These are phyloP conservation scores for Sardinella longiceps DNA, from an alignment of 2,797 vertebrate species.

Conservation along the genomic window DNA sequence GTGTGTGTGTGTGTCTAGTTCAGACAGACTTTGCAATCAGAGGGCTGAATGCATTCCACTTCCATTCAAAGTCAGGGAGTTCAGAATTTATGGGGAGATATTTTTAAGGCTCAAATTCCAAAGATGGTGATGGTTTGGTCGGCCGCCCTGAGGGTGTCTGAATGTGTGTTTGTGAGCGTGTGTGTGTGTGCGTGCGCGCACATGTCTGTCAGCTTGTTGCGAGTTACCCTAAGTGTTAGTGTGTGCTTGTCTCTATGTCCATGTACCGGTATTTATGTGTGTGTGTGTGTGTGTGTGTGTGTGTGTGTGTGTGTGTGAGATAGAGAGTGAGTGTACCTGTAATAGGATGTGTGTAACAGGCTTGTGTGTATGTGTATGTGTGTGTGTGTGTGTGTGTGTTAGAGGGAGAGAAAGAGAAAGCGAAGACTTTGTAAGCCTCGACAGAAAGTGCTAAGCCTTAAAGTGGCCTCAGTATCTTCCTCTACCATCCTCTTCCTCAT, in stretches of 20 bases:
- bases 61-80: not conserved
- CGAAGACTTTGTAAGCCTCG: not conserved
- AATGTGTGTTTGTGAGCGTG: not conserved
- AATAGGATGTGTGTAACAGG: not conserved
- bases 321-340: not conserved
- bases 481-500: not conserved
- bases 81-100: conserved; percentile 7
- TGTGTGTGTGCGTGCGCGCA: not conserved
- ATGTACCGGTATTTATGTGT: not conserved
- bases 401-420: no score
- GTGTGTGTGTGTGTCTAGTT: not conserved
- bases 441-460: not conserved
- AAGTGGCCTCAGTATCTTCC: not conserved
- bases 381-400: no score
- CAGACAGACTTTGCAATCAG: not conserved
- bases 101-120: conserved; percentile 12
- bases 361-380: not conserved
- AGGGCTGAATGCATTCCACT: not conserved
- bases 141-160: not conserved
- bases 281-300: not conserved
- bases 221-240: no score
- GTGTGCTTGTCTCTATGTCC: not conserved
- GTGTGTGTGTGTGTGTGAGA: not conserved
- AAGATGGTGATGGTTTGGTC: not conserved
- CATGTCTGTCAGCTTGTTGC: not conserved